Evolutionary conservation across 2,113 vertebrate genomes (phyloP).

Genomic region (Entosphenus tridentatus): DNA sequence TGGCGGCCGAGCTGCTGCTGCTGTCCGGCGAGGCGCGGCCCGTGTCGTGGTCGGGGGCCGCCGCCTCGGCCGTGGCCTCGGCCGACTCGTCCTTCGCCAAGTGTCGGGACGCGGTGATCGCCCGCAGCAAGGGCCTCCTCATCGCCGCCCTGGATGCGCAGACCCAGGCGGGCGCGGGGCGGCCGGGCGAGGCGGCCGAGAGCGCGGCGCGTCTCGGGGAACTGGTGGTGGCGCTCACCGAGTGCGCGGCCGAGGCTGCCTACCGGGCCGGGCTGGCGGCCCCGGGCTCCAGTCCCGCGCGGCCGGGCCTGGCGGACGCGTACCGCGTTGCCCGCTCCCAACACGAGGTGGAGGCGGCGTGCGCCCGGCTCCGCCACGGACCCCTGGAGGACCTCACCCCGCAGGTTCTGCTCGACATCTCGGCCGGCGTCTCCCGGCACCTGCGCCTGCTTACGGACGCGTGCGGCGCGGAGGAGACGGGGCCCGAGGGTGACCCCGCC

Average conservation of each 20-base stretch:
- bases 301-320: slow-evolving; percentile 70
- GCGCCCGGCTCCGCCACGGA: slow-evolving; percentile 41
- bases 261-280: slow-evolving; percentile 73
- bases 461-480: slow-evolving; percentile 26
- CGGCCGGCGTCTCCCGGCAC: slow-evolving; percentile 71
- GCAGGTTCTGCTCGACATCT: slow-evolving; percentile 72
- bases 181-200: slow-evolving; percentile 64
- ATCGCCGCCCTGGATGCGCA: slow-evolving; percentile 90
- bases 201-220: slow-evolving; percentile 71
- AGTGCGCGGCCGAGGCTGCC: slow-evolving; percentile 75
- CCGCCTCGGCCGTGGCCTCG: slow-evolving; percentile 17
- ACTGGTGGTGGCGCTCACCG: slow-evolving; percentile 70
- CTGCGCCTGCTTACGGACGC: slow-evolving; percentile 78
- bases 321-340: slow-evolving; percentile 86
- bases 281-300: slow-evolving; percentile 48
- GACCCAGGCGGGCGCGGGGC: slow-evolving; percentile 96
- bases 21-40: slow-evolving; percentile 83
- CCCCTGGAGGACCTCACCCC: slow-evolving; percentile 64
- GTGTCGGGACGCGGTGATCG: slow-evolving; percentile 87
- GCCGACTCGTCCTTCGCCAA: slow-evolving; percentile 72
- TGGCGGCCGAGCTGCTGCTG: slow-evolving; percentile 88
- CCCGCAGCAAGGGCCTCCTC: slow-evolving; percentile 85
- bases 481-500: slow-evolving; percentile 17
- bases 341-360: slow-evolving; percentile 86
- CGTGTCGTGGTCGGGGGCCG: slow-evolving; percentile 17